Evolutionary conservation across 2,113 vertebrate genomes (phyloP).

Genomic region (Mohoua ochrocephala): DNA sequence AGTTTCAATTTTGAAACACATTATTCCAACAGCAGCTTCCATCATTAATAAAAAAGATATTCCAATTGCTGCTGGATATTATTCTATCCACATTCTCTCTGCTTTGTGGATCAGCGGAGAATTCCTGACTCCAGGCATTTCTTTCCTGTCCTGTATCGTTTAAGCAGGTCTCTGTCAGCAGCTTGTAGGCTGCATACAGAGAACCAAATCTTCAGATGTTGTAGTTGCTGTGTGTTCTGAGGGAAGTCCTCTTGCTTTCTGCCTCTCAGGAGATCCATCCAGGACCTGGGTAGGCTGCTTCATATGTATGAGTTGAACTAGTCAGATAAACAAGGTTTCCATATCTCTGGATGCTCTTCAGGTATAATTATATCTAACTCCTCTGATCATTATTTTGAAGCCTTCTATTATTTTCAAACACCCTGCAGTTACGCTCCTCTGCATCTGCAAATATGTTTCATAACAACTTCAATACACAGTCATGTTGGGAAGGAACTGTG

Average conservation of each 20-base stretch:
- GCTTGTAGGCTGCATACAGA: neutral
- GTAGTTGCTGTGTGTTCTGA: neutral
- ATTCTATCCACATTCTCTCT: neutral
- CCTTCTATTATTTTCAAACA: neutral
- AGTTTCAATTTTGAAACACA: neutral
- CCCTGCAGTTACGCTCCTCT: neutral
- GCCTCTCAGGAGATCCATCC: neutral
- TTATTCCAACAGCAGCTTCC: neutral
- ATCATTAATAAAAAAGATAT: neutral
- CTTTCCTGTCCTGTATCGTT: neutral
- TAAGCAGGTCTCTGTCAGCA: neutral
- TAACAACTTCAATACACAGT: neutral
- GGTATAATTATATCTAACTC: neutral
- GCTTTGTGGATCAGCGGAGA: neutral
- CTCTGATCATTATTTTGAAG: neutral
- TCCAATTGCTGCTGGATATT: neutral
- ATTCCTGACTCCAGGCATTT: neutral
- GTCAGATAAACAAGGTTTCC: neutral
- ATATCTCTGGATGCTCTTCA: neutral
- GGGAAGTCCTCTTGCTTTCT: neutral
- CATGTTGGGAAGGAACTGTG: neutral
- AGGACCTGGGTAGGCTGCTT: neutral
- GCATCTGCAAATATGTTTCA: neutral
- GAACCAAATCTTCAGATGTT: neutral
- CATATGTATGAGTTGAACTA: neutral